Percentiles rank a stretch among this genome's conserved stretches.
Evolutionary conservation across 2,888 invertebrate species (phyloP).

Genomic region (Pterobdella sp.): DNA sequence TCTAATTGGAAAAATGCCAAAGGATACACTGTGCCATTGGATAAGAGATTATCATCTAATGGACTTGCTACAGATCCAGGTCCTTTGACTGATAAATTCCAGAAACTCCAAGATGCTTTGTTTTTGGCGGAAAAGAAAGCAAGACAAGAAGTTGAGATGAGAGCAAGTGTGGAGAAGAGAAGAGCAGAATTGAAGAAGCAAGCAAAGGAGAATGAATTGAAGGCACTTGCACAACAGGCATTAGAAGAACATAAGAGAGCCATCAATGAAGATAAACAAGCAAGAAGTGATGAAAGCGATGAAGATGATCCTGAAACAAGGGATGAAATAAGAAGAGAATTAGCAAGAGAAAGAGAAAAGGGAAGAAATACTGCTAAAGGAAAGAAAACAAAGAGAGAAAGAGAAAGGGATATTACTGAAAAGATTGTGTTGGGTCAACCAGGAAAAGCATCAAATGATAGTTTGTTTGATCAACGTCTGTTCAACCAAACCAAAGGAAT

Average conservation of each 20-base stretch:
- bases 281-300: background rate
- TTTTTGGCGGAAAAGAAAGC: slow-evolving; percentile 96
- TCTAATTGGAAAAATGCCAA: slow-evolving; percentile 99
- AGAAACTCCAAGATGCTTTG: slow-evolving; percentile 90
- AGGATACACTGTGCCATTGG: slow-evolving; percentile 92
- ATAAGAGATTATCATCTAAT: slow-evolving; percentile 68
- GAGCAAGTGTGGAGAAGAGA: slow-evolving; percentile 89
- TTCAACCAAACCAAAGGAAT: slow-evolving; percentile 78
- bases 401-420: slow-evolving; percentile 94
- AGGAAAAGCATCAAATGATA: slow-evolving; percentile 62
- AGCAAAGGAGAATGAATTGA: slow-evolving; percentile 87
- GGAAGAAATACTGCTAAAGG: slow-evolving; percentile 87
- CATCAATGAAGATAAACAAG: background rate
- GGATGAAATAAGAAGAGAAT: slow-evolving; percentile 66
- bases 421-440: slow-evolving; percentile 95
- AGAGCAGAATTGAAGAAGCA: slow-evolving; percentile 95
- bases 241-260: slow-evolving; percentile 72
- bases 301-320: slow-evolving; percentile 63
- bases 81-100: slow-evolving; percentile 96
- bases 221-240: slow-evolving; percentile 86
- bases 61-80: slow-evolving; percentile 84
- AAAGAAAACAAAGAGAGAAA: slow-evolving; percentile 61
- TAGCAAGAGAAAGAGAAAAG: slow-evolving; percentile 81
- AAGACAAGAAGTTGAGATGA: slow-evolving; percentile 89
- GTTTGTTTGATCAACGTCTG: slow-evolving; percentile 79